Conservation (phyloP, 1,140 invertebrate species). For the Halotydeus destructor region DNA sequence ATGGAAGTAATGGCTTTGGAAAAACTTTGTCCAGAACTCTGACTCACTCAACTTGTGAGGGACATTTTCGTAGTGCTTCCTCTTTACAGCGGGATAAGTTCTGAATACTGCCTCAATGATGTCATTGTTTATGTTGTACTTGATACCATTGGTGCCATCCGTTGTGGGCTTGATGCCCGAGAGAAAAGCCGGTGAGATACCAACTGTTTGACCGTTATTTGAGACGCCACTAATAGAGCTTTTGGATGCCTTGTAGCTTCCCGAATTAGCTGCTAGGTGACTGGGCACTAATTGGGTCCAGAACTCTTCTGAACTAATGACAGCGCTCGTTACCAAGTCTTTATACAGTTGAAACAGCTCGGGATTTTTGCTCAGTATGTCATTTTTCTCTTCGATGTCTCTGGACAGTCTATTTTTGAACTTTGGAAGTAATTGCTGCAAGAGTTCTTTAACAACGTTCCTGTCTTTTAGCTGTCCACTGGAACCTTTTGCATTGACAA, state of each 20-base stretch:
- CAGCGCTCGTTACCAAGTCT: slow-evolving; percentile 79
- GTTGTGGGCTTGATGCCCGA: slow-evolving; percentile 90
- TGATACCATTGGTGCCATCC: slow-evolving; percentile 86
- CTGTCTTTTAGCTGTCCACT: slow-evolving; percentile 66
- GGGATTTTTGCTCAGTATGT: slow-evolving; percentile 32
- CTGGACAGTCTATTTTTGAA: slow-evolving; percentile 84
- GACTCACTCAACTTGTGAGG: slow-evolving; percentile 82
- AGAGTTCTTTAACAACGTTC: slow-evolving; percentile 74
- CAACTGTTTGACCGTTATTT: slow-evolving; percentile 18
- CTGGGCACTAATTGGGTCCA: slow-evolving; percentile 36
- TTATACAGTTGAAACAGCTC: slow-evolving; percentile 33
- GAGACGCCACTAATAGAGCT: background rate
- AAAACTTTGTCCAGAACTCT: slow-evolving; percentile 98
- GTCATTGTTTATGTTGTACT: slow-evolving; percentile 90
- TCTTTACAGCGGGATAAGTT: slow-evolving; percentile 93
- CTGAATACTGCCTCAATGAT: slow-evolving; percentile 96
- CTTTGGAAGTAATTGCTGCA: slow-evolving; percentile 78
- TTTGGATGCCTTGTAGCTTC: background rate
- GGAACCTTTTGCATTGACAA: slow-evolving; percentile 62
- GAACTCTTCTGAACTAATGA: slow-evolving; percentile 86
- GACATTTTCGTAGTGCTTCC: slow-evolving; percentile 89
- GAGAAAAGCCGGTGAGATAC: slow-evolving; percentile 19
- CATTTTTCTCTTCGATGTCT: slow-evolving; percentile 39
- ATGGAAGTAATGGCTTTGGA: slow-evolving; percentile 99
- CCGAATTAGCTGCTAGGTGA: background rate